Evolutionary conservation across 2,797 vertebrate species (phyloP), one percentile per base, ranked within the genome.

Genomic region (Cynopterus sphinx): DNA sequence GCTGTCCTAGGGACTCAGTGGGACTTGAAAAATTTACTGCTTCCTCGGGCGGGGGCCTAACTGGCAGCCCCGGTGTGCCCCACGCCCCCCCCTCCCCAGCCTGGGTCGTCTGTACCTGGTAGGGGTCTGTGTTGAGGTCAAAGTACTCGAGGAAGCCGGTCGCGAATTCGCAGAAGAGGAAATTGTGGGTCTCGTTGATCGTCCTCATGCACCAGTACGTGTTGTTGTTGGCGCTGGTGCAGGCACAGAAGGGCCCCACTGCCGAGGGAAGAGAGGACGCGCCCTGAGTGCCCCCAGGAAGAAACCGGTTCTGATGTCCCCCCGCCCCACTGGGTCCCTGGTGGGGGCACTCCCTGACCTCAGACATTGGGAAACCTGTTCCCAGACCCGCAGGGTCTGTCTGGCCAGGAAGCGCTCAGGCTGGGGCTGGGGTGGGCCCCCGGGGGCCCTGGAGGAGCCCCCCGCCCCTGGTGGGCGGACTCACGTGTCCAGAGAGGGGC

Each of bases 131-230:
- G 98, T 99, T 99, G 97, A 99, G 99, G 97, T 99, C 99, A 98
- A 99, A 99, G 98, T 99, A 99, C 98, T 99, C 99, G 88, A 99
- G 98, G 99, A 99, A 99, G 94, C 99, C 99, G 0, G 99, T 99
- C n/a, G 99, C 99, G 97, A 99, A 99, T 98, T 99, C 99, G 98
- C 99, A 99, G 98, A 99, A 99, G 95, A 99, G 98, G 98, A 99
- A 99, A 97, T 99, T 99, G 98, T 99, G 99, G 19, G 99, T 99
- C 98, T 99, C 99, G 1, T 99, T 99, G 98, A 99, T 99, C 90
- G 99, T 99, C 98, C 99, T 99, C 94, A 99, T 97, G 98, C 99
- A 99, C 99, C 99, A 99, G 97, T 99, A 99, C 0, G 99, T 99
- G 98, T 99, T 99, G 96, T 99, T 99, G 98, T 99, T 99, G 98